phyloP scores from a whole-genome alignment of 2,888 invertebrate genomes.

The Patella pellucida region DNA sequence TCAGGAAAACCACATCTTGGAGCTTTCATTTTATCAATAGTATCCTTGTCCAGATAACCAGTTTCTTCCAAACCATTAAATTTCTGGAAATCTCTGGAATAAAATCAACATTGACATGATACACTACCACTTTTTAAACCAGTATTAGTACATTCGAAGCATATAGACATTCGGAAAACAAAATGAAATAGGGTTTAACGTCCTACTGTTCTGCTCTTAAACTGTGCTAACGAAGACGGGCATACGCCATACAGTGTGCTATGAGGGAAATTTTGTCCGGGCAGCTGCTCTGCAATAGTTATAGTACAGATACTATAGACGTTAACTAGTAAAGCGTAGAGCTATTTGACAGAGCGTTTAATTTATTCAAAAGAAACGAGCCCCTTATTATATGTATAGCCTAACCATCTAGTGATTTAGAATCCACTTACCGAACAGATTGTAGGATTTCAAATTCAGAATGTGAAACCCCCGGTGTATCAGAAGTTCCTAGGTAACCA shows the following conservation, averaged over 20 bases:
- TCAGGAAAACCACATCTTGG: slow-evolving; percentile 64
- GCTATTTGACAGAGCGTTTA: too few relatives aligned
- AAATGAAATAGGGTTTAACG: too few relatives aligned
- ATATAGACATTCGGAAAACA: too few relatives aligned
- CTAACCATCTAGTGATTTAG: background rate
- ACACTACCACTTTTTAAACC: too few relatives aligned
- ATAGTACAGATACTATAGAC: too few relatives aligned
- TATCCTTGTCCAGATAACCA: slow-evolving; percentile 50
- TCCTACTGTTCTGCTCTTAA: too few relatives aligned
- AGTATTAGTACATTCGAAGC: too few relatives aligned
- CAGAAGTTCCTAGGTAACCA: slow-evolving; percentile 28
- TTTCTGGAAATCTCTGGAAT: slow-evolving; percentile 52
- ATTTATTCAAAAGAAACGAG: background rate
- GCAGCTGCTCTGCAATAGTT: too few relatives aligned
- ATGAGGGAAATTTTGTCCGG: too few relatives aligned
- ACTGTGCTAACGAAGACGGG: too few relatives aligned
- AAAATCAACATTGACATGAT: background rate
- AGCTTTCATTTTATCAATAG: slow-evolving; percentile 47
- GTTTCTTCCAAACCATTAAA: slow-evolving; percentile 51
- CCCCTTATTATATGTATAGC: background rate
- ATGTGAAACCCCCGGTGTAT: slow-evolving; percentile 2
- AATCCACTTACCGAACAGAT: slow-evolving; percentile 29
- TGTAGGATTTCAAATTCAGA: slow-evolving; percentile 24
- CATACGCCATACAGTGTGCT: too few relatives aligned
- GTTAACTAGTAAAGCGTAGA: too few relatives aligned